Evolutionary conservation across 2,888 invertebrate species (phyloP), one percentile per base, ranked within the genome.

Genomic region (Rhorus exstirpatorius): DNA sequence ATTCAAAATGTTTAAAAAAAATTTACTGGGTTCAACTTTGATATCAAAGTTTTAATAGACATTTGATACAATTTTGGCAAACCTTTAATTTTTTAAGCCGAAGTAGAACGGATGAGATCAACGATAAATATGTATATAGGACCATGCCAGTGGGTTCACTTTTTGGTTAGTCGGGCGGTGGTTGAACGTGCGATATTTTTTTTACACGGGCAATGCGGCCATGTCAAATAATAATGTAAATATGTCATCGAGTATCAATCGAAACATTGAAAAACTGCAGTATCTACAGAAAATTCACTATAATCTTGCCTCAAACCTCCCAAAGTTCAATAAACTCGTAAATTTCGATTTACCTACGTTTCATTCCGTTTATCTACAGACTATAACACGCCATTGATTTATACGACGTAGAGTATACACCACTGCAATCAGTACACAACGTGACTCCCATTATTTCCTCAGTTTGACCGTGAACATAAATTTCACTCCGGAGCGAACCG

Each of bases 341-440:
- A 17, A 12, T 21, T 41, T 41, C 63, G 8, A 41, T n/a, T 19
- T 44, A 14, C 12, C 4, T 24, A 19, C 10, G 63, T 51, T 51
- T 44, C 44, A 26, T 49, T 49, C 26, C 49, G 49, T 49, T 65
- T 31, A 14, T 49, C 46, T 49, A 10, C 26, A 49, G 31, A 65
- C 26, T 10, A 26, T 31, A 31, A 2, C 31, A 17, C 60, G 51
- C 51, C 35, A 80, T 84, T 87, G 87, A 88, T 87, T 87, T 88
- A 88, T 87, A 79, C 61, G 31, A 4, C 31, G 24, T 44, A 31
- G 26, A 31, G 24, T 44, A 65, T 41, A n/a, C 44, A 65, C 49
- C 6, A 44, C 14, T 38, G 75, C 49, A 35, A 4, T 38, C 61
- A 31, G 17, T 24, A 35, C 53, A 10, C 51, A 51, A 51, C 51